phyloP scores from a whole-genome alignment of 2,888 invertebrate genomes.

The Cetonia aurata region DNA sequence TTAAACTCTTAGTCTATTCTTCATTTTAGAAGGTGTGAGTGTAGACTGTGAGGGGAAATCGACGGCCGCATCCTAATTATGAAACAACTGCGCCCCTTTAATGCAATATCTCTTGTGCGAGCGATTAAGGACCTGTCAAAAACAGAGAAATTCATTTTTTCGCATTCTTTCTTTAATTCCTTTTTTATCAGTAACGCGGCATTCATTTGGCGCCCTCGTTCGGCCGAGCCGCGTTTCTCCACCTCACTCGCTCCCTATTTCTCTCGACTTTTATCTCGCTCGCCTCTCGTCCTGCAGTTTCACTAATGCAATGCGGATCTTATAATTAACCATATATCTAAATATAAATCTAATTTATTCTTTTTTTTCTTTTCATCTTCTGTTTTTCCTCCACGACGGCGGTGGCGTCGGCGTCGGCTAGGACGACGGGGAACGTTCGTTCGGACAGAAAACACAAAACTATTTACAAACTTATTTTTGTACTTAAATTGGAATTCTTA shows the following conservation, averaged over 20 bases:
- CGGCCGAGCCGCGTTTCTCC: constrained; percentile 24
- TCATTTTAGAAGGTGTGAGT: too few species aligned
- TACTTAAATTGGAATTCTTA: constrained; percentile 44
- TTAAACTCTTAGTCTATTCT: too few species aligned
- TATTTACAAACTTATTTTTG: constrained; percentile 46
- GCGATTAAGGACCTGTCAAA: constrained; percentile 69
- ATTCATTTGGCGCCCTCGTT: constrained; percentile 64
- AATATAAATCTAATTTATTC: constrained; percentile 48
- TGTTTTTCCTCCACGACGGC: constrained; percentile 29
- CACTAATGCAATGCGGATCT: constrained; percentile 51
- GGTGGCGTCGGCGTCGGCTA: constrained; percentile 22
- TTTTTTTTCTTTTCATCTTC: constrained; percentile 36
- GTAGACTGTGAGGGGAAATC: not conserved
- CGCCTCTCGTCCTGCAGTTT: constrained; percentile 39
- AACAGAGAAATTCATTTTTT: constrained; percentile 69
- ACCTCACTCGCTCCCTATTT: constrained; percentile 25
- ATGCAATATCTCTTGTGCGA: constrained; percentile 64
- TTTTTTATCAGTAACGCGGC: constrained; percentile 68
- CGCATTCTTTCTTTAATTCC: constrained; percentile 68
- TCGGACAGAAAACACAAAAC: constrained; percentile 31
- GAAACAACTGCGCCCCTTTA: constrained; percentile 63
- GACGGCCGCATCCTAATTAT: constrained; percentile 44
- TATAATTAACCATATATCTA: constrained; percentile 52
- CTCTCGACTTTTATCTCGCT: constrained; percentile 35
- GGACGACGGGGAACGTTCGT: constrained; percentile 26